Base-by-base conservation (phyloP, 2,113 vertebrate species). In the Semicossyphus pulcher region DNA sequence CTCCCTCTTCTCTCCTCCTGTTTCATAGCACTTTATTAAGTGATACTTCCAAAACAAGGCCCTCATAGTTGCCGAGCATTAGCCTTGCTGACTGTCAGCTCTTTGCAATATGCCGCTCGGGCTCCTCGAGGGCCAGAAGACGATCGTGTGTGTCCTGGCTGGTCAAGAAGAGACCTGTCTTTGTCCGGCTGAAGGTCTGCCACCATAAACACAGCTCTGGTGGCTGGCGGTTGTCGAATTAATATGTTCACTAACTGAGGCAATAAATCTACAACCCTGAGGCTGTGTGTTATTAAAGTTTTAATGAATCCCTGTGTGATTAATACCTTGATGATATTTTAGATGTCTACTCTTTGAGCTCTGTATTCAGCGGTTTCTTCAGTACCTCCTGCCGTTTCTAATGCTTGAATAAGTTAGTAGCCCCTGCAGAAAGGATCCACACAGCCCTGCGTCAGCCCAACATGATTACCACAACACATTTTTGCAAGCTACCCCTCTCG, bases 11-110 rank as follows among this genome's bases (percentile, higher is more conserved):
- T 41, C 78, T 80, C 21, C 84, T 91, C 80, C 1, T n/a, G 85
- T 92, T 92, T 91, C 88, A 87, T 77, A 79, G 67, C 67, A 68
- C 81, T 84, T 88, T 87, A 88, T 84, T 89, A 90, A 90, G 84
- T 64, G 62, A 78, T 80, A 78, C 79, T 68, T 86, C 57, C 78
- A 74, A 80, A 84, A 91, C 87, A 88, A 90, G 80, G 86, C 76
- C 2, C 59, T 83, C 80, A 86, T 85, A 88, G 86, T 85, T 49
- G 79, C 68, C 11, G 45, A 64, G 79, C 81, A 71, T 84, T 86
- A 80, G 54, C 54, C 66, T 66, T 28, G 77, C 76, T 65, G 69
- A 91, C 82, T 92, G 89, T 92, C 90, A 89, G 91, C 89, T 91
- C 84, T 90, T 91, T 88, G 82, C 88, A 91, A 92, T 91, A 87